Conservation (phyloP, 2,888 invertebrate species). For the Cynaeus angustus region DNA sequence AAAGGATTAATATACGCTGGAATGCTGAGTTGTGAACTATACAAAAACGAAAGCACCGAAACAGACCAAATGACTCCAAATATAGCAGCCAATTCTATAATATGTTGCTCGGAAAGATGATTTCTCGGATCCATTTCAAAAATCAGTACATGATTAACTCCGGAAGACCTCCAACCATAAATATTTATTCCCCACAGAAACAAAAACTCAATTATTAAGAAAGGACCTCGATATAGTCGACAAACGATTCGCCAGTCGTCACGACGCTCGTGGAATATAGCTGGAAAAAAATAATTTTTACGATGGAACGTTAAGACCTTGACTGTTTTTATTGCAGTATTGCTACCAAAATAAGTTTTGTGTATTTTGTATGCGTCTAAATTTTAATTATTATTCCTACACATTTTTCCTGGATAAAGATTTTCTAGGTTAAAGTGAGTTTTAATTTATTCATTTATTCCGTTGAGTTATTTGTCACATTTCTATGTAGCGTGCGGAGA, state of each 20-base stretch:
- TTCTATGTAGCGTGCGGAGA: no score
- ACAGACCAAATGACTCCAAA: constrained; percentile 96
- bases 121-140: constrained; percentile 97
- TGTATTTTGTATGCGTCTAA: no score
- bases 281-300: constrained; percentile 70
- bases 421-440: no score
- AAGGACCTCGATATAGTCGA: constrained; percentile 93
- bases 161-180: constrained; percentile 97
- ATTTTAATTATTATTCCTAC: no score
- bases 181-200: constrained; percentile 97
- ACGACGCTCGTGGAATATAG: constrained; percentile 82
- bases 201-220: constrained; percentile 93
- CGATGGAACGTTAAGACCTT: neutral
- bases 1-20: constrained; percentile 95
- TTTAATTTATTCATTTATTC: no score
- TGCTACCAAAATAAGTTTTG: neutral
- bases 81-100: constrained; percentile 94
- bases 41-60: constrained; percentile 89
- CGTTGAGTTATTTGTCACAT: no score
- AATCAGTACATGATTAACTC: constrained; percentile 98
- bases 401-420: no score
- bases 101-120: constrained; percentile 93
- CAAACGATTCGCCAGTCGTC: constrained; percentile 90
- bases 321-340: neutral
- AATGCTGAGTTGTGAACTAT: constrained; percentile 87